phyloP scores from a whole-genome alignment of 2,797 vertebrate species.

The Schizopygopsis malacanthus region DNA sequence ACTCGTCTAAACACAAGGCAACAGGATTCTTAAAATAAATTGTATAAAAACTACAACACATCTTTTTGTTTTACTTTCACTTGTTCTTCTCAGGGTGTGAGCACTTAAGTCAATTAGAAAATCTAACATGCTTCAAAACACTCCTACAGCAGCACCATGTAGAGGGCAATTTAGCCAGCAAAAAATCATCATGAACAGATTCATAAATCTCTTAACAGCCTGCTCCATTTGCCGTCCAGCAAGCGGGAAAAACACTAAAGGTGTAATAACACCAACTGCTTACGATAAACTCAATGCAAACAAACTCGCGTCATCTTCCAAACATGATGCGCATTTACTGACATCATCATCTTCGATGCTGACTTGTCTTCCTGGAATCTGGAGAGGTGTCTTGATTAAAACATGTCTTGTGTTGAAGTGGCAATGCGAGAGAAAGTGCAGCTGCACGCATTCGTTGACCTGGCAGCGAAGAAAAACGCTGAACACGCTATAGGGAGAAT shows the following conservation, averaged over 20 bases:
- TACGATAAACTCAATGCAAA: background rate
- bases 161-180: background rate
- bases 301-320: background rate
- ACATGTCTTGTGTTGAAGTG: background rate
- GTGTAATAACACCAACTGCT: background rate
- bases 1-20: background rate
- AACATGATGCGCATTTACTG: background rate
- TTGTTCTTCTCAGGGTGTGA: background rate
- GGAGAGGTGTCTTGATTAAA: background rate
- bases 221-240: background rate
- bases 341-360: background rate
- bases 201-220: background rate
- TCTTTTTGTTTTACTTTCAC: background rate
- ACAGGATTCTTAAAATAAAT: background rate
- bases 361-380: slow-evolving; percentile 1
- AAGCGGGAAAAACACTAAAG: background rate
- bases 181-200: background rate
- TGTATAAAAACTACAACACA: background rate
- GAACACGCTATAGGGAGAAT: slow-evolving; percentile 71
- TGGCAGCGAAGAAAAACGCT: slow-evolving; percentile 67
- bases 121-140: background rate
- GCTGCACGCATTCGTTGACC: slow-evolving; percentile 60
- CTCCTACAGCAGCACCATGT: too few species aligned
- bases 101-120: background rate
- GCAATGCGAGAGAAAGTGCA: slow-evolving; percentile 8